These are phyloP conservation scores for Miichthys miiuy DNA, from an alignment of 2,797 vertebrate species.

Conservation along the genomic window DNA sequence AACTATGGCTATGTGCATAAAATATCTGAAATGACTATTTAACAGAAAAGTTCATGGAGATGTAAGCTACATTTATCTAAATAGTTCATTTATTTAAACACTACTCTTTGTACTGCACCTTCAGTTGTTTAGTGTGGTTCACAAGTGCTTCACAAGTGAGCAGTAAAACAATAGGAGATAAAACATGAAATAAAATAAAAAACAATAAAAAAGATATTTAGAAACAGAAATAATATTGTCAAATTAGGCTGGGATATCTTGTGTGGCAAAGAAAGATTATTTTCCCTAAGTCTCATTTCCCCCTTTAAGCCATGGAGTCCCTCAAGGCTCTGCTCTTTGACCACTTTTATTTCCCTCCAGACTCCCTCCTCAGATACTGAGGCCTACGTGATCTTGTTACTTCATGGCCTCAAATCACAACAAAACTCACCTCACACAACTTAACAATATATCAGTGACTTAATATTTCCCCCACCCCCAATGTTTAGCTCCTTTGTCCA, in stretches of 20 bases:
- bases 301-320: neutral
- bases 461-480: neutral
- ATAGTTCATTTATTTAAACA: neutral
- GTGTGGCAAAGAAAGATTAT: neutral
- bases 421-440: neutral
- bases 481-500: neutral
- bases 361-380: too few species aligned
- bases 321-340: neutral
- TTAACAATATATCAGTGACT: neutral
- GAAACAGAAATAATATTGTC: neutral
- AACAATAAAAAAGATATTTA: neutral
- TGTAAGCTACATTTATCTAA: neutral
- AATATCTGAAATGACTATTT: neutral
- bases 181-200: neutral
- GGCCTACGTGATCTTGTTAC: neutral
- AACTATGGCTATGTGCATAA: neutral
- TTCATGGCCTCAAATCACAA: neutral
- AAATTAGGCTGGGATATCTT: neutral
- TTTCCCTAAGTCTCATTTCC: neutral
- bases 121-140: neutral
- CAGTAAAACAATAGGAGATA: neutral
- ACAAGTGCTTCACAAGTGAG: neutral
- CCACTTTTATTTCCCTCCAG: neutral
- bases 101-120: neutral
- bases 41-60: neutral